phyloP scores from a whole-genome alignment of 2,888 invertebrate species.

The Hydropsyche betteni region DNA sequence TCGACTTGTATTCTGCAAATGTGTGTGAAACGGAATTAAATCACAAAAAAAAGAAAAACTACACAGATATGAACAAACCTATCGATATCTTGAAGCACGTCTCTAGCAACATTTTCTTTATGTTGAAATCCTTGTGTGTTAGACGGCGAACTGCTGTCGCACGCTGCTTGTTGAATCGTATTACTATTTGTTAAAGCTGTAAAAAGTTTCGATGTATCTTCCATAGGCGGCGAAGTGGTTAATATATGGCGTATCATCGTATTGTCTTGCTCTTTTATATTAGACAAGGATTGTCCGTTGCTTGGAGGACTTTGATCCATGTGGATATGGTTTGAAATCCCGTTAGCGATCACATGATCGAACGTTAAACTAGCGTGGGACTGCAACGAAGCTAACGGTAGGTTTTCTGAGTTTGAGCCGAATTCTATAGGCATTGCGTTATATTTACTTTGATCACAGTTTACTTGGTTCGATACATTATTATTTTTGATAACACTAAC shows the following conservation, averaged over 20 bases:
- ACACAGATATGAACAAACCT: constrained; percentile 59
- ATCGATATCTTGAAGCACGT: constrained; percentile 74
- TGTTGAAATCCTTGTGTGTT: constrained; percentile 52
- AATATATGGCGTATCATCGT: constrained; percentile 57
- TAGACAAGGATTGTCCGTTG: background rate
- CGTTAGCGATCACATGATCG: constrained; percentile 27
- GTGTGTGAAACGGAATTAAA: background rate
- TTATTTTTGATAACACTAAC: constrained; percentile 51
- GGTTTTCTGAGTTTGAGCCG: constrained; percentile 34
- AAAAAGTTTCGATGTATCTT: constrained; percentile 51
- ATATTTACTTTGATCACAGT: constrained; percentile 39
- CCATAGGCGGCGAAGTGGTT: constrained; percentile 54
- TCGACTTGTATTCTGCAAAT: constrained; percentile 65
- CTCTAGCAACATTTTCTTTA: constrained; percentile 64
- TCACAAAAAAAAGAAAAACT: constrained; percentile 12
- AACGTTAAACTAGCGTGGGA: constrained; percentile 29
- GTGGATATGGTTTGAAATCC: background rate
- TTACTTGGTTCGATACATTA: constrained; percentile 32
- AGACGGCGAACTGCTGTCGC: constrained; percentile 39
- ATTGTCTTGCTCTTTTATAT: constrained; percentile 54
- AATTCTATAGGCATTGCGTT: constrained; percentile 43
- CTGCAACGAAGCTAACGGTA: constrained; percentile 32
- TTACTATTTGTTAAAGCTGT: constrained; percentile 54
- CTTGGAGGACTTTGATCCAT: background rate
- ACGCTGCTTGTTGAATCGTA: constrained; percentile 53